A percentile compares a stretch with the other conserved stretches of the same genome.
phyloP scores from a whole-genome alignment of 2,888 invertebrate genomes.

The Digitonthophagus gazella region DNA sequence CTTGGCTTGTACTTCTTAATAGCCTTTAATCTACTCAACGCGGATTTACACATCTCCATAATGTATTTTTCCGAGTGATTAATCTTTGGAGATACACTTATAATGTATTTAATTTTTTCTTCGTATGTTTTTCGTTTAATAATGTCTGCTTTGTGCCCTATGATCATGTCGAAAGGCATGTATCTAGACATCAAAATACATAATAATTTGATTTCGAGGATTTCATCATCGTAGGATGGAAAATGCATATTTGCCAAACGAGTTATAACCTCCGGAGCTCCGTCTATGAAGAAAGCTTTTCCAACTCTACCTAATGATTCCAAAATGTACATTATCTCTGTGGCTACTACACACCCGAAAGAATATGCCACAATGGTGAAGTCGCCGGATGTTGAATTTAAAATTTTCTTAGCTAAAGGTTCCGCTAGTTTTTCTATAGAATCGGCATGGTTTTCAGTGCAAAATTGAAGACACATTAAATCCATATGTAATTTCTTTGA shows the following conservation, averaged over 20 bases:
- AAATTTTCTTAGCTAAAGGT: too few species aligned
- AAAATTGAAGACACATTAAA: constrained; percentile 57
- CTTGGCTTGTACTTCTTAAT: constrained; percentile 53
- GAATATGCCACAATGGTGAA: too few species aligned
- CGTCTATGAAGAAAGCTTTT: constrained; percentile 71
- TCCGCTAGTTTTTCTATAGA: constrained; percentile 55
- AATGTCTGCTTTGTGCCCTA: constrained; percentile 20
- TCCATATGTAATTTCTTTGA: constrained; percentile 55
- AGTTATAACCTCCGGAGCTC: constrained; percentile 66
- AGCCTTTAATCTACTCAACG: constrained; percentile 59
- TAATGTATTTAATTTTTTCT: constrained; percentile 19
- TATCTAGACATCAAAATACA: constrained; percentile 53
- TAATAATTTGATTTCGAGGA: constrained; percentile 57
- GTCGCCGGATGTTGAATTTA: too few species aligned
- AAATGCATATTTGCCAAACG: constrained; percentile 52
- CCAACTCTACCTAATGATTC: constrained; percentile 62
- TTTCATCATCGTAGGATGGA: constrained; percentile 48
- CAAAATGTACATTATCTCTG: too few species aligned
- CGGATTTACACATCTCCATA: constrained; percentile 47
- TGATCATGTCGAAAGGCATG: constrained; percentile 23
- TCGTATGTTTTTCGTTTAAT: constrained; percentile 1
- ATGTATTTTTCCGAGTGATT: too few species aligned
- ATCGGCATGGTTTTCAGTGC: constrained; percentile 51
- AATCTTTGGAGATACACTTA: constrained; percentile 40
- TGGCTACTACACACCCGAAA: too few species aligned